Conservation (phyloP, 1,140 invertebrate species). For the Zaprionus tsacasi region DNA sequence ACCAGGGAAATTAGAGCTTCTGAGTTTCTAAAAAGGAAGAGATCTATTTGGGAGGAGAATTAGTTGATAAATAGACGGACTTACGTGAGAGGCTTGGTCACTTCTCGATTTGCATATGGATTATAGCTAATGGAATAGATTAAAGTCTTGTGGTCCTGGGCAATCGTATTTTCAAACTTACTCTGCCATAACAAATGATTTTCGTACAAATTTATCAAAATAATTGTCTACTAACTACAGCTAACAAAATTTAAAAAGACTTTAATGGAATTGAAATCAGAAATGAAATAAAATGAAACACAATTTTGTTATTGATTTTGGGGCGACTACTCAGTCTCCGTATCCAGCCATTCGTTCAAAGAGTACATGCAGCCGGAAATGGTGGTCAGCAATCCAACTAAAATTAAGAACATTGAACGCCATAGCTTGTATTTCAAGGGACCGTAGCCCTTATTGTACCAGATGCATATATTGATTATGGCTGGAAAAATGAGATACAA, state of each 20-base stretch:
- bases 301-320: not conserved
- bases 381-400: slow-evolving; percentile 30
- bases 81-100: slow-evolving; percentile 37
- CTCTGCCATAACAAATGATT: not conserved
- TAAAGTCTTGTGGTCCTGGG: not conserved
- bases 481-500: slow-evolving; percentile 55
- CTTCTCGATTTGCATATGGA: slow-evolving; percentile 43
- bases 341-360: not conserved
- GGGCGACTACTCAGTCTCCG: not conserved
- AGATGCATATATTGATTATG: slow-evolving; percentile 49
- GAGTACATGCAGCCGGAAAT: slow-evolving; percentile 35
- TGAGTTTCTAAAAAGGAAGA: slow-evolving; percentile 6
- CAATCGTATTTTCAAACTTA: not conserved
- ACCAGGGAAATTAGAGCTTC: slow-evolving; percentile 35
- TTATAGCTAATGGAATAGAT: slow-evolving; percentile 14
- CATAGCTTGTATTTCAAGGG: slow-evolving; percentile 9
- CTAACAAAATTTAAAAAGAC: not conserved
- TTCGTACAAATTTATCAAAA: not conserved
- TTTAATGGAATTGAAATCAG: not conserved
- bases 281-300: not conserved
- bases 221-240: not conserved
- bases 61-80: not conserved
- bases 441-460: slow-evolving; percentile 51
- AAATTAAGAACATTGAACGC: slow-evolving; percentile 44
- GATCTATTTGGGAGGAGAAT: too few species aligned